Conservation (phyloP, 2,888 invertebrate genomes). For the Drosophila paucipuncta region DNA sequence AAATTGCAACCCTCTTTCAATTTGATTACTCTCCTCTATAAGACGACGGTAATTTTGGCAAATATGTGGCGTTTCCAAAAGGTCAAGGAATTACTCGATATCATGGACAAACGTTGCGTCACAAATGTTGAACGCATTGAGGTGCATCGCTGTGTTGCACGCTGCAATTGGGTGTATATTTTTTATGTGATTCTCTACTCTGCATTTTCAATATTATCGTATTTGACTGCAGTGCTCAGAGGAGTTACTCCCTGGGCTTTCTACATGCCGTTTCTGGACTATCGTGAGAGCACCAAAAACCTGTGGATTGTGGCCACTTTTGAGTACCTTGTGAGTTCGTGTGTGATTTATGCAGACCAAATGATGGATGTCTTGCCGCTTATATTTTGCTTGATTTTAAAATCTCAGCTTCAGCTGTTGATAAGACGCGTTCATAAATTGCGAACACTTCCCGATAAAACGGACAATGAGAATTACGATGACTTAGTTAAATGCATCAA, state of each 20-base stretch:
- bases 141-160: slow-evolving; percentile 33
- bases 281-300: not conserved
- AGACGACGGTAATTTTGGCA: not conserved
- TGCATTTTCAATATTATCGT: not conserved
- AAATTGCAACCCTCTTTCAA: slow-evolving; percentile 32
- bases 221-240: not conserved
- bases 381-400: slow-evolving; percentile 22
- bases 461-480: slow-evolving; percentile 19
- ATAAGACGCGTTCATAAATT: slow-evolving; percentile 20
- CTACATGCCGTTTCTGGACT: slow-evolving; percentile 42
- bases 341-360: slow-evolving; percentile 6
- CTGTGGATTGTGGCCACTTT: slow-evolving; percentile 21
- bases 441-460: slow-evolving; percentile 16
- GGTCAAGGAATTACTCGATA: slow-evolving; percentile 28
- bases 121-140: not conserved
- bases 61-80: slow-evolving; percentile 22
- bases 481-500: slow-evolving; percentile 46
- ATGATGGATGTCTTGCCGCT: slow-evolving; percentile 30
- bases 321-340: slow-evolving; percentile 10
- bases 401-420: slow-evolving; percentile 39
- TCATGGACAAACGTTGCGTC: slow-evolving; percentile 36
- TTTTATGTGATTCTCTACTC: slow-evolving; percentile 16
- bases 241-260: slow-evolving; percentile 35
- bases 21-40: not conserved
- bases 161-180: slow-evolving; percentile 33